Percentiles rank a stretch among this genome's conserved stretches.
phyloP scores from a whole-genome alignment of 2,797 vertebrate species.

The Falco berigora region DNA sequence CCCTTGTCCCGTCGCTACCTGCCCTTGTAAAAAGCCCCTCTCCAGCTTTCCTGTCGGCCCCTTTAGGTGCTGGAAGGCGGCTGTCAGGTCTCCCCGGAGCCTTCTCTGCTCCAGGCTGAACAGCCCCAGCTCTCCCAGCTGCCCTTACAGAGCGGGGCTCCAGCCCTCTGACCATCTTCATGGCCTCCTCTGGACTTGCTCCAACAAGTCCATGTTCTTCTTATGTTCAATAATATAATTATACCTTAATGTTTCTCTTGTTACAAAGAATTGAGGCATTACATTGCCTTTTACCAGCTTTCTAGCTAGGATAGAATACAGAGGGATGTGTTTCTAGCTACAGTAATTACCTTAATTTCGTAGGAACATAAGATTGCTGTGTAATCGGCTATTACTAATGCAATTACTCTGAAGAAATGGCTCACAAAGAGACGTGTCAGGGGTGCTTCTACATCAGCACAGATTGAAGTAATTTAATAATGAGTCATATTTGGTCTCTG shows the following conservation, averaged over 20 bases:
- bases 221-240: constrained; percentile 34
- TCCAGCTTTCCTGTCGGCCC: no score
- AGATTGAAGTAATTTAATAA: constrained; percentile 62
- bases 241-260: constrained; percentile 28
- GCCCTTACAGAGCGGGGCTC: no score
- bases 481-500: constrained; percentile 63
- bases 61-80: no score
- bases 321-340: constrained; percentile 57
- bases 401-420: constrained; percentile 65
- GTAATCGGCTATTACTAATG: constrained; percentile 65
- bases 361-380: constrained; percentile 62
- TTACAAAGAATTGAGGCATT: constrained; percentile 47
- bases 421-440: constrained; percentile 55
- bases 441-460: constrained; percentile 56
- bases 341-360: constrained; percentile 70
- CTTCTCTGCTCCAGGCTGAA: no score
- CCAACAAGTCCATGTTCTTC: no score
- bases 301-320: constrained; percentile 41
- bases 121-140: no score
- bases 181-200: no score
- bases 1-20: no score
- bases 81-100: no score
- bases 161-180: no score
- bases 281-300: constrained; percentile 32
- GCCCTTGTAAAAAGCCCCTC: no score